Percentiles rank a stretch among this genome's conserved stretches.
Evolutionary conservation across 2,888 invertebrate species (phyloP).

Genomic region (Hypolimnas misippus): DNA sequence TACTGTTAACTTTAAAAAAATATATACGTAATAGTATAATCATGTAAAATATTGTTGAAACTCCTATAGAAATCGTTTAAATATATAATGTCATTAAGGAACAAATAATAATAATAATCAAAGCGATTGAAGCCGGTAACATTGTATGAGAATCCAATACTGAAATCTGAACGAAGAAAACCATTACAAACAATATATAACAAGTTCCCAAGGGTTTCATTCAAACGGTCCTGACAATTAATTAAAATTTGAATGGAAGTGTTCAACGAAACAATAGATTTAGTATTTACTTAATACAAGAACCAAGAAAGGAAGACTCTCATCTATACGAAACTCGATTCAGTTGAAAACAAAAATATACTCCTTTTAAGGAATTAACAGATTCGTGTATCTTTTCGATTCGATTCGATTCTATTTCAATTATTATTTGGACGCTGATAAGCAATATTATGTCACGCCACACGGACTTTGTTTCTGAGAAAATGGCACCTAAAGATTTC

Average conservation of each 20-base stretch:
- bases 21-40: no score
- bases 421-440: no score
- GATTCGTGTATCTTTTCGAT: not conserved
- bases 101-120: constrained; percentile 37
- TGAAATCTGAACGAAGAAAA: constrained; percentile 46
- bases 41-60: no score
- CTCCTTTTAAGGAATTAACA: not conserved
- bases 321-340: constrained; percentile 22
- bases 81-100: not conserved
- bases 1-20: no score
- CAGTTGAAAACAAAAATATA: constrained; percentile 12
- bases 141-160: constrained; percentile 37
- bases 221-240: constrained; percentile 72
- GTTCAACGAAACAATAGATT: constrained; percentile 59
- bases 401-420: not conserved
- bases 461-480: no score
- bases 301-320: constrained; percentile 32
- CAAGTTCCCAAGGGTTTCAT: constrained; percentile 71
- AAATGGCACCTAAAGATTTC: no score
- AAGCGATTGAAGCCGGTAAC: constrained; percentile 29
- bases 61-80: no score
- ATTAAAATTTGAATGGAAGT: constrained; percentile 69
- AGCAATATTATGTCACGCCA: no score
- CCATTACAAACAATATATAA: constrained; percentile 73
- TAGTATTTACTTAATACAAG: constrained; percentile 57